phyloP scores from a whole-genome alignment of 2,113 vertebrate genomes.

The Chaenogobius annularis region DNA sequence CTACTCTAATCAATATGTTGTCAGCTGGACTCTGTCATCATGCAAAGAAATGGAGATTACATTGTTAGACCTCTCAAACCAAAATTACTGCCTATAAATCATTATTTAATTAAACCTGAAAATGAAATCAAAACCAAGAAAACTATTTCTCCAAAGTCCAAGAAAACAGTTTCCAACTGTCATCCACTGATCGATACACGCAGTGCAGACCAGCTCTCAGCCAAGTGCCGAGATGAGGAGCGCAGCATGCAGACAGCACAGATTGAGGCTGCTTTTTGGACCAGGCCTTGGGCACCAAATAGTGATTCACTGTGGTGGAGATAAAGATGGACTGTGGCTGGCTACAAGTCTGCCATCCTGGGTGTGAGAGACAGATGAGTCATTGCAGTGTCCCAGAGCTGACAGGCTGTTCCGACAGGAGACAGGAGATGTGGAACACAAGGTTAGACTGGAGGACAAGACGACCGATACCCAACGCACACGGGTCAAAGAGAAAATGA shows the following conservation, averaged over 20 bases:
- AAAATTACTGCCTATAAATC: neutral
- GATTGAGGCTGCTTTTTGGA: conserved; percentile 59
- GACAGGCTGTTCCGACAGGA: conserved; percentile 59
- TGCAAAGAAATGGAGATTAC: too few species aligned
- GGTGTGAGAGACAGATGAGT: conserved; percentile 74
- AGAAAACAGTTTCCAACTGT: conserved; percentile 6
- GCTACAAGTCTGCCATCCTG: conserved; percentile 62
- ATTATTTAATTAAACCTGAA: neutral
- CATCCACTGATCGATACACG: conserved; percentile 29
- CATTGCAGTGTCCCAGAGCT: conserved; percentile 57
- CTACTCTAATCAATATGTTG: too few species aligned
- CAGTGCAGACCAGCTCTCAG: conserved; percentile 39
- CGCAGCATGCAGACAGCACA: conserved; percentile 53
- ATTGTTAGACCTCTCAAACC: too few species aligned
- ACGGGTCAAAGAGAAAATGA: conserved; percentile 39
- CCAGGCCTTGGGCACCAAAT: conserved; percentile 41
- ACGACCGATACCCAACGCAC: conserved; percentile 24
- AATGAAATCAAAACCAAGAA: conserved; percentile 11
- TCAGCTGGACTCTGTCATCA: too few species aligned
- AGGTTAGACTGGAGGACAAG: conserved; percentile 47
- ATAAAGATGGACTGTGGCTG: conserved; percentile 58
- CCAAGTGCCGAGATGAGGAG: conserved; percentile 34
- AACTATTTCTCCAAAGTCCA: conserved; percentile 3
- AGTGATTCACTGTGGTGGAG: conserved; percentile 56
- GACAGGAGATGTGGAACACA: conserved; percentile 39